Percentiles rank a stretch among this genome's conserved stretches.
These are phyloP conservation scores for Falco rusticolus DNA, from an alignment of 2,797 vertebrate genomes.

Conservation along the genomic window DNA sequence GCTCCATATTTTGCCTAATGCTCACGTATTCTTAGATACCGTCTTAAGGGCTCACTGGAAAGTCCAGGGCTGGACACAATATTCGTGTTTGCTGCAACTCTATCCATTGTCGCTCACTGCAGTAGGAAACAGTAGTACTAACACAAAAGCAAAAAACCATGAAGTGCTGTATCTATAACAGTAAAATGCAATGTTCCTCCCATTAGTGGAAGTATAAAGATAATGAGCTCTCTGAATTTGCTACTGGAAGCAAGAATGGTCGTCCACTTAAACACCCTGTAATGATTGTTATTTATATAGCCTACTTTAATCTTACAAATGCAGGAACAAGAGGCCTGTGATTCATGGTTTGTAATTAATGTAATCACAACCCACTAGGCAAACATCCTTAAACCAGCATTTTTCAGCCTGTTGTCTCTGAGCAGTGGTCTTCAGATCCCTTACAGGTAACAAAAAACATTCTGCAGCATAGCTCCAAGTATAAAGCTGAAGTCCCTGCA, in stretches of 20 bases:
- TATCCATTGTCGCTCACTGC: not conserved
- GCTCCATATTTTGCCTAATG: not conserved
- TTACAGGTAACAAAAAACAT: not conserved
- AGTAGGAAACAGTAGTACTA: not conserved
- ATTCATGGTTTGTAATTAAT: conserved; percentile 6
- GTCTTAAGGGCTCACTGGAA: not conserved
- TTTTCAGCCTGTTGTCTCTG: not conserved
- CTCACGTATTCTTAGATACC: not conserved
- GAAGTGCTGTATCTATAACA: not conserved
- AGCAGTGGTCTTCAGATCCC: not conserved
- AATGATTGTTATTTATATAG: not conserved
- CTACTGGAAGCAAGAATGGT: not conserved
- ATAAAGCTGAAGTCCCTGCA: fast-evolving
- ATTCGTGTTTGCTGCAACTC: not conserved
- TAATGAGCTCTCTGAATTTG: conserved; percentile 3
- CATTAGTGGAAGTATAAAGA: not conserved
- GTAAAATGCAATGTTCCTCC: not conserved
- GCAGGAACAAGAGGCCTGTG: not conserved
- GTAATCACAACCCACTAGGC: not conserved
- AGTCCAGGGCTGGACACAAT: not conserved
- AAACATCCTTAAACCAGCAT: not conserved
- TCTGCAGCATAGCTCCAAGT: not conserved
- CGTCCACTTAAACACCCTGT: not conserved
- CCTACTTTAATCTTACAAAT: not conserved
- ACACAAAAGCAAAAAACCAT: not conserved